phyloP scores from a whole-genome alignment of 1,140 invertebrate species.

The Akabosia matsudoensis region DNA sequence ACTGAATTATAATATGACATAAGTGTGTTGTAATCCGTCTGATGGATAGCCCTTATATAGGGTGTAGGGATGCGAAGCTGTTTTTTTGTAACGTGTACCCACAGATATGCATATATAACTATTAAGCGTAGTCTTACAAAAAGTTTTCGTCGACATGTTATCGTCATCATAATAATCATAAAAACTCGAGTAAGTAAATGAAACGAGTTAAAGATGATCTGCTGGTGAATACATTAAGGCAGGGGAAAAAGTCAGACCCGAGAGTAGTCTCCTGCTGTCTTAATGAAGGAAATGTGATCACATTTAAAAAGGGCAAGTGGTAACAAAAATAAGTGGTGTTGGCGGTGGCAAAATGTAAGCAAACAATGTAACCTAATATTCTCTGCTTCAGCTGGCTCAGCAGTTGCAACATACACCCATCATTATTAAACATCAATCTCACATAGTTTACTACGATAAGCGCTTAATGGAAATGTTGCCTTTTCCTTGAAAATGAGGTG shows the following conservation, averaged over 20 bases:
- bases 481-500: background rate
- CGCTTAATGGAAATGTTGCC: conserved; percentile 15
- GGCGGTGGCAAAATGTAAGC: background rate
- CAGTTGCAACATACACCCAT: background rate
- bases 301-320: background rate
- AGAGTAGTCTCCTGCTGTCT: conserved; percentile 15
- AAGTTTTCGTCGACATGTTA: background rate
- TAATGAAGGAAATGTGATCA: conserved; percentile 22
- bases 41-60: no score
- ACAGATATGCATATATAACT: no score
- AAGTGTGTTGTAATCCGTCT: no score
- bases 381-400: background rate
- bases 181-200: conserved; percentile 11
- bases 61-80: no score
- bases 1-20: no score
- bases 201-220: conserved; percentile 10
- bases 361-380: conserved; percentile 11
- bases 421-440: background rate
- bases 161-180: conserved; percentile 11
- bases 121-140: background rate
- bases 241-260: background rate
- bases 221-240: background rate
- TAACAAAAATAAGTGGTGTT: background rate
- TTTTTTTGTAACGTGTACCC: no score
- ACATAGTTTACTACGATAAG: background rate